Conservation (phyloP, 2,888 invertebrate genomes). For the Linyphia triangularis region DNA sequence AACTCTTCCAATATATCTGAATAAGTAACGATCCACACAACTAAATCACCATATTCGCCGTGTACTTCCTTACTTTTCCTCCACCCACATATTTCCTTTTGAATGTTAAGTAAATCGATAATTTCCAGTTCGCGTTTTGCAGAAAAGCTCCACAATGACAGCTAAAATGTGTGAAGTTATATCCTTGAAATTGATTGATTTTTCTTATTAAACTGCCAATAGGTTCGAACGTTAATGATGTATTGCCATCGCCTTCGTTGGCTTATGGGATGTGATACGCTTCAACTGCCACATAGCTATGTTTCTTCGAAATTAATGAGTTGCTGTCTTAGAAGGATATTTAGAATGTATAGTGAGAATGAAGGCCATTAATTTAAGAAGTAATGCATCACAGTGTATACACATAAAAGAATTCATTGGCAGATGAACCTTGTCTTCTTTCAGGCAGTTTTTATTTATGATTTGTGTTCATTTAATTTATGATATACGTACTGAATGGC, state of each 20-base stretch:
- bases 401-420: no score
- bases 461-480: no score
- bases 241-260: slow-evolving; percentile 27
- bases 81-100: slow-evolving; percentile 26
- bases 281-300: slow-evolving; percentile 15
- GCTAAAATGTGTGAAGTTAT: slow-evolving; percentile 21
- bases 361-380: not conserved
- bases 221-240: slow-evolving; percentile 17
- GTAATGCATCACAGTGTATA: no score
- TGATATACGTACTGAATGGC: no score
- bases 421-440: no score
- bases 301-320: slow-evolving; percentile 26
- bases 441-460: no score
- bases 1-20: slow-evolving; percentile 46
- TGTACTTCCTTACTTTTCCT: slow-evolving; percentile 8
- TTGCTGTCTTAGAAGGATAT: not conserved
- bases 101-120: slow-evolving; percentile 42
- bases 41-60: slow-evolving; percentile 36
- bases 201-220: slow-evolving; percentile 52
- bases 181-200: slow-evolving; percentile 31
- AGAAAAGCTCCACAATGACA: slow-evolving; percentile 1
- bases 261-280: not conserved
- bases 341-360: not conserved
- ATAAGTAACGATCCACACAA: slow-evolving; percentile 47
- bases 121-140: not conserved